Evolutionary conservation across 2,888 invertebrate genomes (phyloP).

Genomic region (Sarcophaga rosellei): DNA sequence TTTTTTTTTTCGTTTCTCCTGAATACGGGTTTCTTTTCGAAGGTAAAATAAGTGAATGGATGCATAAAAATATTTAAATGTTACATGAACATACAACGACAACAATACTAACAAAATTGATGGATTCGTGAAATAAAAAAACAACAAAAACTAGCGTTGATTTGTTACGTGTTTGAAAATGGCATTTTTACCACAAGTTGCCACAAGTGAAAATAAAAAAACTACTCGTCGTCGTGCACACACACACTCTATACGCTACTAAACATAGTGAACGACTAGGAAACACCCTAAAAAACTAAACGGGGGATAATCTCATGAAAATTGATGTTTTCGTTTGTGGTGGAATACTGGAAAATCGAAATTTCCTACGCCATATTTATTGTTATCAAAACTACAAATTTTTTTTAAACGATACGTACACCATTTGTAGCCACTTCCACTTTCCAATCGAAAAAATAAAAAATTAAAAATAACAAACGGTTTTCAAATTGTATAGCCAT

Average conservation of each 20-base stretch:
- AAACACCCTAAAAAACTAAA: background rate
- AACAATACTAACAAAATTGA: slow-evolving; percentile 47
- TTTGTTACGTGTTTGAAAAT: slow-evolving; percentile 59
- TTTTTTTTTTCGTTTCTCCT: too few relatives aligned
- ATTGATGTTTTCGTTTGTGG: too few relatives aligned
- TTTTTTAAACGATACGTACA: too few relatives aligned
- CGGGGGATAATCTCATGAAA: too few relatives aligned
- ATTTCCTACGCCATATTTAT: too few relatives aligned
- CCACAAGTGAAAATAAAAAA: slow-evolving; percentile 16
- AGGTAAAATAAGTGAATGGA: slow-evolving; percentile 39
- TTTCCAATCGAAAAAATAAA: slow-evolving; percentile 18
- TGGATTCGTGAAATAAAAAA: slow-evolving; percentile 52
- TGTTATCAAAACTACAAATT: too few relatives aligned
- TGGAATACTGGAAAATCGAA: too few relatives aligned
- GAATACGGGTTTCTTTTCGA: background rate
- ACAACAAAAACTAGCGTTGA: slow-evolving; percentile 47
- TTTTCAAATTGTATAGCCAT: background rate
- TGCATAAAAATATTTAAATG: slow-evolving; percentile 51
- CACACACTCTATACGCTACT: too few relatives aligned
- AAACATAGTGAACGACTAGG: background rate
- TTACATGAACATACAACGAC: slow-evolving; percentile 29
- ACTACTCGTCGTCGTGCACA: too few relatives aligned
- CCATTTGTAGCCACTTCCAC: background rate
- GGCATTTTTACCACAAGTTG: slow-evolving; percentile 53
- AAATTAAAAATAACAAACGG: slow-evolving; percentile 23